Conservation (phyloP, 2,888 invertebrate species). For the Dolomedes plantarius region DNA sequence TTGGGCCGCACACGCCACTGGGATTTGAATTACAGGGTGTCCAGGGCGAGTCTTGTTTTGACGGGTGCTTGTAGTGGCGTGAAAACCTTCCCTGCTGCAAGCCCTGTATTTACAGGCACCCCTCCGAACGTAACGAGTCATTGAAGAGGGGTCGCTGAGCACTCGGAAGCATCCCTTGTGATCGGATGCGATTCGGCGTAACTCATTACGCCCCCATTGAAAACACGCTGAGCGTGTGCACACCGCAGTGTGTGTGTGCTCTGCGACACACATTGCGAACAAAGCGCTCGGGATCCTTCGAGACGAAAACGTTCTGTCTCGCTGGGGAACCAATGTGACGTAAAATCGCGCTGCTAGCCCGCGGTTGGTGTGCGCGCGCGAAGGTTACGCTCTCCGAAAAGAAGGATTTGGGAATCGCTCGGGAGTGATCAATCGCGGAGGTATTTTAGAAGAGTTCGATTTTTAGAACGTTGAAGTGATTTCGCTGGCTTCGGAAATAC, state of each 20-base stretch:
- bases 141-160: slow-evolving; percentile 1
- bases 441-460: too few relatives aligned
- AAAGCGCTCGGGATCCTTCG: neutral
- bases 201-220: neutral
- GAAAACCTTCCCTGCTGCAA: slow-evolving; percentile 10
- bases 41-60: slow-evolving; percentile 61
- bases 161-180: slow-evolving; percentile 5
- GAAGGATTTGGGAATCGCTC: too few relatives aligned
- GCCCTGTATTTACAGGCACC: slow-evolving; percentile 9
- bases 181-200: neutral
- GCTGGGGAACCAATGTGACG: neutral
- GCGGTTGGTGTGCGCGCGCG: neutral
- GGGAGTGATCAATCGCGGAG: too few relatives aligned
- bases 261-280: too few relatives aligned
- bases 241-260: too few relatives aligned
- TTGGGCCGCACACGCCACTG: slow-evolving; percentile 22
- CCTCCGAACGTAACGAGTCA: neutral
- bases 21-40: slow-evolving; percentile 67
- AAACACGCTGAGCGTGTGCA: neutral
- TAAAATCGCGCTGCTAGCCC: neutral
- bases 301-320: neutral
- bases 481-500: neutral
- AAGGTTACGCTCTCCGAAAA: too few relatives aligned
- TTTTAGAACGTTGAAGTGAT: neutral
- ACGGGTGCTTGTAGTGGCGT: slow-evolving; percentile 37